A percentile compares a stretch with the other conserved stretches of the same genome.
These are phyloP conservation scores for Gobiocypris rarus DNA, from an alignment of 2,113 vertebrate species.

Conservation along the genomic window DNA sequence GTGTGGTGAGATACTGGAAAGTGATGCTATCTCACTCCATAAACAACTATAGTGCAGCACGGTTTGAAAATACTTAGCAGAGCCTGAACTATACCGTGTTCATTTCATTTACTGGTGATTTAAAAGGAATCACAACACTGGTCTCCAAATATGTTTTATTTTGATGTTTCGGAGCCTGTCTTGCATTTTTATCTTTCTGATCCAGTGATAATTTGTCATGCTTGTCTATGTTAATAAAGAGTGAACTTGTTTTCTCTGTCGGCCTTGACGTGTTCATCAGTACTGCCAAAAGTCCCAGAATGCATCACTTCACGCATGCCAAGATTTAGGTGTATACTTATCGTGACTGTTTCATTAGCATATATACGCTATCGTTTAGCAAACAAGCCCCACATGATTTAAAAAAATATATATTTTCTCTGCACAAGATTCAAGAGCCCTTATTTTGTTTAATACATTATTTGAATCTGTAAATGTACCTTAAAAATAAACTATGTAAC, in stretches of 20 bases:
- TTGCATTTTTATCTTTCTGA: constrained; percentile 8
- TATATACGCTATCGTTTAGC: neutral
- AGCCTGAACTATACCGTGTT: constrained; percentile 22
- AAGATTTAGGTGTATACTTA: constrained; percentile 4
- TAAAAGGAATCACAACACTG: constrained; percentile 29
- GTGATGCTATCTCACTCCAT: constrained; percentile 29
- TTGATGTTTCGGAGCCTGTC: neutral
- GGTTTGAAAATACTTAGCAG: neutral
- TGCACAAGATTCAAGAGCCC: neutral
- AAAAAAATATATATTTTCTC: neutral
- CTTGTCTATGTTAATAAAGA: constrained; percentile 29
- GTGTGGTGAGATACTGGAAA: constrained; percentile 23
- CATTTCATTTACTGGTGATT: constrained; percentile 41
- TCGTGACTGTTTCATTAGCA: neutral
- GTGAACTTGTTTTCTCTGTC: constrained; percentile 1
- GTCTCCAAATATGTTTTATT: constrained; percentile 26
- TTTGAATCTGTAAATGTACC: neutral
- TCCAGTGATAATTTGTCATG: constrained; percentile 19
- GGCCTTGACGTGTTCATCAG: neutral
- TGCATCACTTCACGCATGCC: neutral
- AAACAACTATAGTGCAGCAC: neutral
- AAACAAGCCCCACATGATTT: neutral
- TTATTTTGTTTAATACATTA: neutral
- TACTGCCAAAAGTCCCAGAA: constrained; percentile 6
- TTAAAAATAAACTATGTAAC: too few species aligned